A percentile compares a stretch with the other conserved stretches of the same genome.
Conservation (phyloP, 2,888 invertebrate genomes). For the Hyles lineata region DNA sequence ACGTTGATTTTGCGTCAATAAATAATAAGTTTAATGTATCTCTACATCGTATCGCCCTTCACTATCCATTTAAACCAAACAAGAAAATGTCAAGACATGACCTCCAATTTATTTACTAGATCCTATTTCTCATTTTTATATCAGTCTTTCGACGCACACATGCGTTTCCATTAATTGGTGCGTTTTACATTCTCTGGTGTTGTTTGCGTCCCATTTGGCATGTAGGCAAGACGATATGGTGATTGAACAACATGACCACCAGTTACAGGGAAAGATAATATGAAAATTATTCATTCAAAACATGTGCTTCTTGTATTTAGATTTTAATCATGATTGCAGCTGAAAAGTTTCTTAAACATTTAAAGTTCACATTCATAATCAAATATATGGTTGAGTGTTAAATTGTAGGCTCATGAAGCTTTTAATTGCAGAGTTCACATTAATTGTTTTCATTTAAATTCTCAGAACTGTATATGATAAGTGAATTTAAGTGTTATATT, state of each 20-base stretch:
- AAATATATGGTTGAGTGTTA: background rate
- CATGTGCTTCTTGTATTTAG: background rate
- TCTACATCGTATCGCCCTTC: constrained; percentile 64
- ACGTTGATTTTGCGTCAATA: background rate
- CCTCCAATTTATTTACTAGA: constrained; percentile 69
- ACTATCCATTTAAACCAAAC: constrained; percentile 62
- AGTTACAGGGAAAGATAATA: constrained; percentile 33
- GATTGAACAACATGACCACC: constrained; percentile 59
- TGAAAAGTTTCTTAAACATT: background rate
- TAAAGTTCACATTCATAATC: background rate
- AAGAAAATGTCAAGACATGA: constrained; percentile 79
- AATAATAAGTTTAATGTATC: constrained; percentile 44
- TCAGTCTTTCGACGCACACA: constrained; percentile 5
- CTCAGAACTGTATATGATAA: background rate
- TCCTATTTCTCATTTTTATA: constrained; percentile 44
- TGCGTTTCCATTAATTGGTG: constrained; percentile 26
- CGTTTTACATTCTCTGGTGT: constrained; percentile 37
- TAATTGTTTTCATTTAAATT: background rate
- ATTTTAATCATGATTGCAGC: background rate
- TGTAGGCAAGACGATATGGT: constrained; percentile 67
- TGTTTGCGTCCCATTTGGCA: constrained; percentile 55
- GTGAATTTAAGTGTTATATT: background rate
- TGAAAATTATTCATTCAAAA: constrained; percentile 24
- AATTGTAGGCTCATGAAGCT: background rate
- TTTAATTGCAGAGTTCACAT: background rate